These are phyloP conservation scores for Agriopis aurantiaria DNA, from an alignment of 2,888 invertebrate species.

Conservation along the genomic window DNA sequence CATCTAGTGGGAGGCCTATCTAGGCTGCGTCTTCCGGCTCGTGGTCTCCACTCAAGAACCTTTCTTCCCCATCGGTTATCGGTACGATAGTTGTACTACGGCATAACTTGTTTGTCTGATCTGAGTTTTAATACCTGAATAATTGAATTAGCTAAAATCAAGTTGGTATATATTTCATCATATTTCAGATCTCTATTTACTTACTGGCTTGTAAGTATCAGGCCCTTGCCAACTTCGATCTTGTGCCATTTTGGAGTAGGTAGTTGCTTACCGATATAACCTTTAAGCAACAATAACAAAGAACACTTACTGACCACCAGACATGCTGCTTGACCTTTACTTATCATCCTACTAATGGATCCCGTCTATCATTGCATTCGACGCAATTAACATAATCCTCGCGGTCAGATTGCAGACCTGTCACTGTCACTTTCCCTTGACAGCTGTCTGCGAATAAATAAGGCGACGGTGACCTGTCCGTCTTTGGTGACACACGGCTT, in stretches of 20 bases:
- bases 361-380: constrained; percentile 50
- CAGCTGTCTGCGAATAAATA: constrained; percentile 28
- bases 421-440: constrained; percentile 51
- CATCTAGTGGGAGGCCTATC: no score
- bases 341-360: constrained; percentile 70
- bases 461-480: constrained; percentile 22
- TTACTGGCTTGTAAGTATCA: neutral
- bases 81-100: no score
- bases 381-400: constrained; percentile 44
- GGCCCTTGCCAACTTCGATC: neutral
- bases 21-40: no score
- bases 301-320: constrained; percentile 22
- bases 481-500: constrained; percentile 21
- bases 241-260: constrained; percentile 8
- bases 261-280: constrained; percentile 1
- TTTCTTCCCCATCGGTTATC: no score
- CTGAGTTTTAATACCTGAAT: no score
- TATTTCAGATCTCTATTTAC: no score
- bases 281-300: constrained; percentile 13
- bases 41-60: no score
- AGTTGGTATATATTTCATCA: no score
- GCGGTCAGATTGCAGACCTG: constrained; percentile 36
- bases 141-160: no score
- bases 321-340: constrained; percentile 63
- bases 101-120: no score